These are phyloP conservation scores for Porites divaricata DNA, from an alignment of 92 coral and sea anemone species.

Conservation along the genomic window DNA sequence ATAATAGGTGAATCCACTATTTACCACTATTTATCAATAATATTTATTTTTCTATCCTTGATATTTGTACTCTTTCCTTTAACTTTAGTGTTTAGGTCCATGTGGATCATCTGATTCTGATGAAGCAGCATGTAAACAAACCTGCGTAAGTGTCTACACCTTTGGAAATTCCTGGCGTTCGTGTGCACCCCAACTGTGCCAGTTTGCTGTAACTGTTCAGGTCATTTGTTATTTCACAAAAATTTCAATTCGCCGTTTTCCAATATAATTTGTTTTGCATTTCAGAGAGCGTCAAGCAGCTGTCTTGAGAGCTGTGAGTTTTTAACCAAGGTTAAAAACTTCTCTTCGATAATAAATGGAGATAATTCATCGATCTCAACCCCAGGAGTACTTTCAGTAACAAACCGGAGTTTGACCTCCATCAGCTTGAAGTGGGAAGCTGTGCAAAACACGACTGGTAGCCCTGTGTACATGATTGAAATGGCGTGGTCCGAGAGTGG, in stretches of 20 bases:
- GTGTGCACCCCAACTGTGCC: background rate
- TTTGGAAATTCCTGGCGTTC: background rate
- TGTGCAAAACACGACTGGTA: conserved; percentile 17
- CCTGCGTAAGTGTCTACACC: conserved; percentile 18
- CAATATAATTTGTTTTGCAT: background rate
- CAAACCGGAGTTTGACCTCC: conserved; percentile 11
- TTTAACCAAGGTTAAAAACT: conserved; percentile 1
- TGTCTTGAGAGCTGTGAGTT: conserved; percentile 28
- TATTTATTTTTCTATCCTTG: too few species aligned
- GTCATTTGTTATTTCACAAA: background rate
- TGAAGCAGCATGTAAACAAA: conserved; percentile 1
- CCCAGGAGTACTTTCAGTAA: background rate
- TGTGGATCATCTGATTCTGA: background rate
- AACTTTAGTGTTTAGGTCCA: conserved; percentile 17
- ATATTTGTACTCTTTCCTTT: background rate
- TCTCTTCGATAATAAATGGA: conserved; percentile 1
- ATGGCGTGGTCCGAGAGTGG: background rate
- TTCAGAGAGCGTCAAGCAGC: conserved; percentile 4
- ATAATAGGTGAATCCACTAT: too few species aligned
- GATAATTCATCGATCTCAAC: background rate
- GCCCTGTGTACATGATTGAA: conserved; percentile 28
- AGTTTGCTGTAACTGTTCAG: background rate
- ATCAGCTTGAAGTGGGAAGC: conserved; percentile 26
- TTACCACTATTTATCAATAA: too few species aligned
- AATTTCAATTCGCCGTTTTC: background rate